Conservation (phyloP, 2,797 vertebrate species). For the Myoxocephalus aenaeus region DNA sequence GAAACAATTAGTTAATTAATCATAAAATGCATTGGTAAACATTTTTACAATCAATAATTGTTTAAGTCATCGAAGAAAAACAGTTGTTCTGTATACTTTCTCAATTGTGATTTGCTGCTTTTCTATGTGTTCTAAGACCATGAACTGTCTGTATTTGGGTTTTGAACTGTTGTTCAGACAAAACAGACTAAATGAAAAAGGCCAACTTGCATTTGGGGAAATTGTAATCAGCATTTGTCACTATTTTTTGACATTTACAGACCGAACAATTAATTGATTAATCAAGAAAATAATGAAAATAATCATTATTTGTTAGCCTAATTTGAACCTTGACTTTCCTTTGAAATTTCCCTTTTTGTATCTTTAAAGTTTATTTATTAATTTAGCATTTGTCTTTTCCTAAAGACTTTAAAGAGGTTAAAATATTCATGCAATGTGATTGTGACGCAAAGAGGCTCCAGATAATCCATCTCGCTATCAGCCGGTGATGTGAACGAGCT, state of each 20-base stretch:
- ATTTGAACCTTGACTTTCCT: not conserved
- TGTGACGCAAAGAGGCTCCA: slow-evolving; percentile 4
- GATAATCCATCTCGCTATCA: not conserved
- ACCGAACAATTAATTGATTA: not conserved
- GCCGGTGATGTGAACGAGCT: slow-evolving; percentile 38
- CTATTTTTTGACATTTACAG: not conserved
- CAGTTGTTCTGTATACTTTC: not conserved
- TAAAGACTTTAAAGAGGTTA: not conserved
- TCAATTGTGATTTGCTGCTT: not conserved
- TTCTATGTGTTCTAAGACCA: not conserved
- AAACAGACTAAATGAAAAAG: not conserved
- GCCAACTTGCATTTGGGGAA: not conserved
- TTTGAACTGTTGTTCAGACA: not conserved
- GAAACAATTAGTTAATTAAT: too few relatives aligned
- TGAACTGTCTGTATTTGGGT: not conserved
- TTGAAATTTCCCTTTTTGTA: not conserved
- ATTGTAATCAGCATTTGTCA: not conserved
- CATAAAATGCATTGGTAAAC: not conserved
- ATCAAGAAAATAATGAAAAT: too few relatives aligned
- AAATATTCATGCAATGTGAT: not conserved
- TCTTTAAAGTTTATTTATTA: not conserved
- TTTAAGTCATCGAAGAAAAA: not conserved
- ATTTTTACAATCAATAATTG: not conserved
- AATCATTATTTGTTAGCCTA: not conserved
- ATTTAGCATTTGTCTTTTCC: not conserved